phyloP scores from a whole-genome alignment of 2,888 invertebrate species.

The Rotaria macrura region DNA sequence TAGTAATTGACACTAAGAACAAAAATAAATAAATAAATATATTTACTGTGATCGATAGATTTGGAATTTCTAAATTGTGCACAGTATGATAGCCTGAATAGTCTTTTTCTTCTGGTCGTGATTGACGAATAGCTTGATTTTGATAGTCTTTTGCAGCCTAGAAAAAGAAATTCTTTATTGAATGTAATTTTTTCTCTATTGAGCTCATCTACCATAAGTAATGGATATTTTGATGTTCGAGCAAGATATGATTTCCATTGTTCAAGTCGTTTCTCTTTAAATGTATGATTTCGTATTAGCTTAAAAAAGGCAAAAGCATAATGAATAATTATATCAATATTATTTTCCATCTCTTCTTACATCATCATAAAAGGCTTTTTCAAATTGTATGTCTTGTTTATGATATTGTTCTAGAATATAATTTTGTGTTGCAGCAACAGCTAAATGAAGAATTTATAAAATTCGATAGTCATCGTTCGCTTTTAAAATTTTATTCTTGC shows the following conservation, averaged over 20 bases:
- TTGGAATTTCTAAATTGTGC: slow-evolving; percentile 33
- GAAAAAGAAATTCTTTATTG: neutral
- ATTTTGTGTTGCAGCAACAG: slow-evolving; percentile 23
- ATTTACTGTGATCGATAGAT: slow-evolving; percentile 30
- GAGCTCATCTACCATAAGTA: slow-evolving; percentile 18
- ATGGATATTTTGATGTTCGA: slow-evolving; percentile 29
- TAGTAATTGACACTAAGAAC: neutral
- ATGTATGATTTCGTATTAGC: slow-evolving; percentile 28
- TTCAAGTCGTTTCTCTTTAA: slow-evolving; percentile 29
- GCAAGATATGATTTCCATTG: slow-evolving; percentile 30
- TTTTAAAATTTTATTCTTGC: neutral
- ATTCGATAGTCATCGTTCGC: neutral
- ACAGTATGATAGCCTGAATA: slow-evolving; percentile 23
- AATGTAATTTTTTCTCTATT: neutral
- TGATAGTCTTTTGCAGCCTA: slow-evolving; percentile 29
- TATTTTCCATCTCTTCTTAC: slow-evolving; percentile 16
- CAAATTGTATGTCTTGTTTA: slow-evolving; percentile 30
- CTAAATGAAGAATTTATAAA: neutral
- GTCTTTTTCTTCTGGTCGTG: slow-evolving; percentile 29
- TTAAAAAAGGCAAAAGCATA: neutral
- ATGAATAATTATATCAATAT: neutral
- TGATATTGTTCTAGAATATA: slow-evolving; percentile 21
- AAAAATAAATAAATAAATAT: neutral
- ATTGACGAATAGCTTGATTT: slow-evolving; percentile 29
- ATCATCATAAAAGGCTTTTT: slow-evolving; percentile 32